Evolutionary conservation across 2,797 vertebrate species (phyloP).

Genomic region (Megaceryle alcyon): DNA sequence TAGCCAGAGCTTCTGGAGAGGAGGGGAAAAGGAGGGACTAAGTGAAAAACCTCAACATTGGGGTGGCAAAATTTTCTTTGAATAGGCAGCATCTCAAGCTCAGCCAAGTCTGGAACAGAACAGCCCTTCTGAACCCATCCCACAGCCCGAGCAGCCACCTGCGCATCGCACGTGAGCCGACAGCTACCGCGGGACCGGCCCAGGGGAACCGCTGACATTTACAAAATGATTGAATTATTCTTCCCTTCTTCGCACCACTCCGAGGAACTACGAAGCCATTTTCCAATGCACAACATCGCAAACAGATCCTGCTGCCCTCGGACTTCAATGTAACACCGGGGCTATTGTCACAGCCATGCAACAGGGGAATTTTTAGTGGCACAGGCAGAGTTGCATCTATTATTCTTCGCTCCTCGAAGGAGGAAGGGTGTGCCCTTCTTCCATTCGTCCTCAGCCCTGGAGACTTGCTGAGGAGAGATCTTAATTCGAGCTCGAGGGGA

Average conservation of each 20-base stretch:
- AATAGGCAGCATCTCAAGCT: not conserved
- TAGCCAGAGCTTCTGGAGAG: constrained; percentile 30
- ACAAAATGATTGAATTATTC: not conserved
- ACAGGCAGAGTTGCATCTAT: not conserved
- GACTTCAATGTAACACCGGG: not conserved
- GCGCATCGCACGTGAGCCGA: not conserved
- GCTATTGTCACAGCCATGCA: not conserved
- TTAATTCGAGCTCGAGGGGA: not conserved
- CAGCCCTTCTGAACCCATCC: not conserved
- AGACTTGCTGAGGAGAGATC: not conserved
- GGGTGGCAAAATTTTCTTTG: not conserved
- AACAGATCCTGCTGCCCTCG: not conserved
- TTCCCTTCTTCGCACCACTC: not conserved
- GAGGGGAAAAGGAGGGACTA: not conserved
- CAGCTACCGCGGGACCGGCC: not conserved
- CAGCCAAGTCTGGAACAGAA: not conserved
- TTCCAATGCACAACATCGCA: not conserved
- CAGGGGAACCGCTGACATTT: not conserved
- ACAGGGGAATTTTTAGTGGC: not conserved
- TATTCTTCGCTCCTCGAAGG: not conserved
- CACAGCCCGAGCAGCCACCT: not conserved
- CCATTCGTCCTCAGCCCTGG: not conserved
- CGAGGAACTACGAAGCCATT: not conserved
- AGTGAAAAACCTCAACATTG: not conserved
- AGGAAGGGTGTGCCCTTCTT: constrained; percentile 2